Evolutionary conservation across 2,113 vertebrate species (phyloP), one percentile per base, ranked within the genome.

Genomic region (Sylvietta virens): DNA sequence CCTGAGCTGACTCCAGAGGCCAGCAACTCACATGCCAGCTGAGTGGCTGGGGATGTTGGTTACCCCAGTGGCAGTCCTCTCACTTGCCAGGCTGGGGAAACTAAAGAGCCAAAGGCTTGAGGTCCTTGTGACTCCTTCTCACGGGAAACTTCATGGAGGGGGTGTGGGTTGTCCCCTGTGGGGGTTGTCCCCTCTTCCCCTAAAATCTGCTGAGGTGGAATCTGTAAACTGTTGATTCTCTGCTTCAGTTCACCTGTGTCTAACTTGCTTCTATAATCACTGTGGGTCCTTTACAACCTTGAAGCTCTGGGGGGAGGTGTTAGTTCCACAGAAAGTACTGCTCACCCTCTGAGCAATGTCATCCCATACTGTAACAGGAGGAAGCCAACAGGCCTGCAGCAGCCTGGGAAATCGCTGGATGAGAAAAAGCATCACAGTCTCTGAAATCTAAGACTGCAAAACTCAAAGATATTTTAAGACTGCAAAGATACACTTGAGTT

Each of bases 271-370:
- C 48, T 84, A 2, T 48, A 88, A 61, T 39, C 40, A n/a, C 33
- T 22, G 15, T 0, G 0, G 2, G 7, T 11, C 27, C 82, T 86
- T 92, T 47, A 57, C 57, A 64, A 3, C 5, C 26, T 16, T 28
- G 47, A 81, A 81, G 7, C 18, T 61, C 11, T 51, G 22, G 14
- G 10, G 79, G 21, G n/a, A 71, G 40, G 15, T 0, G 0, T 58
- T 48, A 40, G 19, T 57, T 40, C 26, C 11, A 23, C 26, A n/a
- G 28, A 42, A 73, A 40, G 9, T 76, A 62, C 42, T 76, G 39
- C 9, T 27, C 21, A 71, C 9, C 13, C 8, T 42, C 39, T 66
- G 1, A 2, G 16, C 23, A 35, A 4, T 23, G 39, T 37, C 50
- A 72, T n/a, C 15, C 20, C 2, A 4, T 31, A 7, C 28, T 15